Percentiles rank a stretch among this genome's conserved stretches.
These are phyloP conservation scores for Plagiodera versicolora DNA, from an alignment of 2,888 invertebrate species.

Conservation along the genomic window DNA sequence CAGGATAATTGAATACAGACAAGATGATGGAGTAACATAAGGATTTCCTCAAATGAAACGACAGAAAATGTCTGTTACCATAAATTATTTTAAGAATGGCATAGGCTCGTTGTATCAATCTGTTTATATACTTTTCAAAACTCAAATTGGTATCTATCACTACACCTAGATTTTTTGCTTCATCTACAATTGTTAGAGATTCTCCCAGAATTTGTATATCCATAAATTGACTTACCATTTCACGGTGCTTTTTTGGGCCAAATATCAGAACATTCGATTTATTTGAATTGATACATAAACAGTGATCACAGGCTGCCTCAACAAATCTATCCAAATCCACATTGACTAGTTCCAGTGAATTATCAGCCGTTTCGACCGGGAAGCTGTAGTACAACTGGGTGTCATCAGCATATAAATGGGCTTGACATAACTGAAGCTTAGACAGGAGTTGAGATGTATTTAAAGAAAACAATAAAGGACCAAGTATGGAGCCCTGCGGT, in stretches of 20 bases:
- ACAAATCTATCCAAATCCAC: neutral
- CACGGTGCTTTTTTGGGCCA: neutral
- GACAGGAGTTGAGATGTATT: neutral
- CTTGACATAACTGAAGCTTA: neutral
- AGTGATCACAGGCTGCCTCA: neutral
- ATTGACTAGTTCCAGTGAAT: neutral
- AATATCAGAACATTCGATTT: neutral
- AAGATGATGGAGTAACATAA: constrained; percentile 4
- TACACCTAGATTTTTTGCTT: constrained; percentile 1
- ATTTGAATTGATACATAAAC: neutral
- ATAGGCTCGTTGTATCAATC: constrained; percentile 6
- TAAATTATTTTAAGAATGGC: neutral
- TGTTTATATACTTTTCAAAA: constrained; percentile 4
- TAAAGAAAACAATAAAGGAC: constrained; percentile 4
- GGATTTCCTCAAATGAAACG: neutral
- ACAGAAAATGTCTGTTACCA: constrained; percentile 3
- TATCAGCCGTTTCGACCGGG: neutral
- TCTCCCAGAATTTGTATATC: constrained; percentile 3
- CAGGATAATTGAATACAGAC: constrained; percentile 4
- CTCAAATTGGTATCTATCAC: neutral
- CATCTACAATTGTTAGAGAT: neutral
- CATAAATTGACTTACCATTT: neutral
- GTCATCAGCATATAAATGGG: neutral
- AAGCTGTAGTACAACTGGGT: neutral
- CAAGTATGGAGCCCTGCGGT: constrained; percentile 5